Conservation (phyloP, 2,888 invertebrate genomes). For the Odontomyia ornata region DNA sequence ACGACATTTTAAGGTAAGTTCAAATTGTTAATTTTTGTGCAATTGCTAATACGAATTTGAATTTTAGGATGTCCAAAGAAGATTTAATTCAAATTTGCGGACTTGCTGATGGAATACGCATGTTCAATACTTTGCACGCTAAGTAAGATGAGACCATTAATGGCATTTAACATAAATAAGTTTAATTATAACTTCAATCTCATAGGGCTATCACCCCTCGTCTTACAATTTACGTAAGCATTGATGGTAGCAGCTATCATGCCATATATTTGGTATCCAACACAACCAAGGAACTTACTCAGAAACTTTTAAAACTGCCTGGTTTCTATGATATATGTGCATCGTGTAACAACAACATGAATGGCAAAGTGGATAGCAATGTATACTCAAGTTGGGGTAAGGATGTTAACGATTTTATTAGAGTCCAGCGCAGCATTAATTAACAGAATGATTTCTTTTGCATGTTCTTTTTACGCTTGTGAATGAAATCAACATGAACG, state of each 20-base stretch:
- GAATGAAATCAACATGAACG: not conserved
- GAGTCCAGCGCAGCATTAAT: slow-evolving; percentile 23
- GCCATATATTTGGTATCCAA: slow-evolving; percentile 81
- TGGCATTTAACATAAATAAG: not conserved
- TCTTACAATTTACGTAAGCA: slow-evolving; percentile 83
- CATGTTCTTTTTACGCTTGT: not conserved
- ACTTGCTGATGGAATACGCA: slow-evolving; percentile 90
- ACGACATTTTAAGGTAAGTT: slow-evolving; percentile 80
- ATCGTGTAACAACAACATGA: slow-evolving; percentile 51
- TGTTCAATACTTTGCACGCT: slow-evolving; percentile 88
- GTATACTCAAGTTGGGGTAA: slow-evolving; percentile 53
- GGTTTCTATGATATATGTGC: slow-evolving; percentile 63
- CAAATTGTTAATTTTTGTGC: not conserved
- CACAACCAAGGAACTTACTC: slow-evolving; percentile 72
- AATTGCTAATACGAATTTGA: not conserved
- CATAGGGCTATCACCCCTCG: slow-evolving; percentile 75
- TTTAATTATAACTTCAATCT: not conserved
- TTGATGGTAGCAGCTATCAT: slow-evolving; percentile 76
- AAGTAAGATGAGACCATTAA: slow-evolving; percentile 69
- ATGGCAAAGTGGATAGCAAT: slow-evolving; percentile 56
- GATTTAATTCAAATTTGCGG: slow-evolving; percentile 96
- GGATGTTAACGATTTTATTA: not conserved
- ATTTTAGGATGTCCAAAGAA: slow-evolving; percentile 78
- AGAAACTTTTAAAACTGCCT: slow-evolving; percentile 72
- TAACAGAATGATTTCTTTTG: slow-evolving; percentile 41